Evolutionary conservation across 2,113 vertebrate genomes (phyloP), one percentile per base, ranked within the genome.

Genomic region (Aramus guarauna): DNA sequence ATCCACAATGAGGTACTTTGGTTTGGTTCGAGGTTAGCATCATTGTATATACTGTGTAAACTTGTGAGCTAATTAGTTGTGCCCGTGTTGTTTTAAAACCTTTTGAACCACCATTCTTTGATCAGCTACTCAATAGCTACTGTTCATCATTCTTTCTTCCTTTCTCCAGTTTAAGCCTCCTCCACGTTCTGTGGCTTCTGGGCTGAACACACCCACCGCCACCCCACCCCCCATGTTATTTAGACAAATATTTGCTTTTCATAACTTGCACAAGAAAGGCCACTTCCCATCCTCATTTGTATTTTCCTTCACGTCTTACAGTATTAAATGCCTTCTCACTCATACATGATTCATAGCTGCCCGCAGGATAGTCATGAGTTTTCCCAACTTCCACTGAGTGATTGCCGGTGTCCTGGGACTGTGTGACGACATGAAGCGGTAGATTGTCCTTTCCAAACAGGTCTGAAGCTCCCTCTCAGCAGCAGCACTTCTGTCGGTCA

Each of bases 181-280:
- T 67, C 19, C 26, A n/a, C 11, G 67, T 94, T 84, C n/a, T 91
- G 26, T 59, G 55, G 21, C 17, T 93, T 79, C 4, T 11, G 15
- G 2, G 15, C 63, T 69, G 7, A 58, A 67, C 64, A 76, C 30
- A 41, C 2, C n/a, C n/a, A n/a, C n/a, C n/a, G n/a, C n/a, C n/a
- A n/a, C n/a, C n/a, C n/a, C n/a, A n/a, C n/a, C n/a, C 0, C 2
- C 6, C 14, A 9, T 36, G 47, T 41, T 45, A 72, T 76, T 85
- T 85, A 85, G 45, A 32, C 4, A 75, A 90, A 66, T 82, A 48
- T 9, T 39, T 82, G 21, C 2, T 92, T 79, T 85, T 76, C 14
- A 6, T 64, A 69, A 56, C 15, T 24, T 60, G 23, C 21, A 79
- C 43, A 66, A 47, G 10, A 43, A 85, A 82, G 19, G 13, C 45